Evolutionary conservation across 2,113 vertebrate genomes (phyloP).

Genomic region (Todiramphus chloris): DNA sequence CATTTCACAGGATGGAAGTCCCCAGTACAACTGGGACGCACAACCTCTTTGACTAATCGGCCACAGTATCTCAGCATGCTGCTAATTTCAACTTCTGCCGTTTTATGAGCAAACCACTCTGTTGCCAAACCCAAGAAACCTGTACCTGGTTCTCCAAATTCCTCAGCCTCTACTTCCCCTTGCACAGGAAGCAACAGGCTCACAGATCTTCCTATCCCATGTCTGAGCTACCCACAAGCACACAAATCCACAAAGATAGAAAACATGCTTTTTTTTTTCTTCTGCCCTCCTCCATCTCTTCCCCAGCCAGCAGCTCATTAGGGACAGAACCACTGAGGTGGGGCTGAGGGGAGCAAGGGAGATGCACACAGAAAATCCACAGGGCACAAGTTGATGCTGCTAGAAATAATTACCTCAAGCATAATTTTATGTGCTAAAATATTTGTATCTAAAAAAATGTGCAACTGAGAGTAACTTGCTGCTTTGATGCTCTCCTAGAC

Average conservation of each 20-base stretch:
- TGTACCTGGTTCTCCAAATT: rapidly evolving
- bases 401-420: background rate
- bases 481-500: background rate
- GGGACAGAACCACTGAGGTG: rapidly evolving
- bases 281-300: background rate
- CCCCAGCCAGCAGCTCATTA: background rate
- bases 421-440: background rate
- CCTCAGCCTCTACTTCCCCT: background rate
- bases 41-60: background rate
- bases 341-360: background rate
- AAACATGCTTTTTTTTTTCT: background rate
- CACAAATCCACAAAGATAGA: background rate
- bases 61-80: background rate
- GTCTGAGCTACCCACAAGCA: rapidly evolving
- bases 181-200: rapidly evolving
- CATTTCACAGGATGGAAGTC: background rate
- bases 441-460: background rate
- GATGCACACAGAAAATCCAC: background rate
- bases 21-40: rapidly evolving
- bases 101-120: background rate
- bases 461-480: background rate
- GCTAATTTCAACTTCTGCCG: background rate
- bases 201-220: background rate
- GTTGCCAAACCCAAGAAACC: background rate
- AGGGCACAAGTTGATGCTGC: background rate